Evolutionary conservation across 2,888 invertebrate species (phyloP).

Genomic region (Mesochorus sp.): DNA sequence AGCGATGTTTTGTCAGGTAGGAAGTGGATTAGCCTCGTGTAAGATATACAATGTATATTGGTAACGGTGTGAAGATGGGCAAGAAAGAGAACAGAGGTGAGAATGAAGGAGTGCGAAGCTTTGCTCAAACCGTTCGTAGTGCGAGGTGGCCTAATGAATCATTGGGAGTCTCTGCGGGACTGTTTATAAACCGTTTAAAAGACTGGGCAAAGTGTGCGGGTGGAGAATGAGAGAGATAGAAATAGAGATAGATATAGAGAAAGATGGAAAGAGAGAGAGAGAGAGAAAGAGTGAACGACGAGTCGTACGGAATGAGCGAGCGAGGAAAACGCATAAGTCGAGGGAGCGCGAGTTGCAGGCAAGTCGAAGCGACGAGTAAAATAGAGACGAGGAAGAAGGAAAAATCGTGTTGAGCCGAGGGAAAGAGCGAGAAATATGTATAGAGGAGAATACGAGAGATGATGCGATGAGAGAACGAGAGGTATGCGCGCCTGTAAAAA

Average conservation of each 20-base stretch:
- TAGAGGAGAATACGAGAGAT: conserved; percentile 48
- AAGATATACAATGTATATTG: conserved; percentile 14
- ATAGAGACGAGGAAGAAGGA: conserved; percentile 20
- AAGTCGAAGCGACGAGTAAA: conserved; percentile 40
- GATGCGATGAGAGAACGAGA: conserved; percentile 59
- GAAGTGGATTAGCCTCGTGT: conserved; percentile 50
- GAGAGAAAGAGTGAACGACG: conserved; percentile 25
- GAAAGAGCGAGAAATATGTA: conserved; percentile 12
- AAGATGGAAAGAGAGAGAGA: conserved; percentile 35
- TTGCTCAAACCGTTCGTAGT: conserved; percentile 52
- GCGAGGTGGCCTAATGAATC: conserved; percentile 72
- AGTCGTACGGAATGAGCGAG: conserved; percentile 14
- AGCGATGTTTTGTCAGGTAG: conserved; percentile 35
- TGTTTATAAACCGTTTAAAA: conserved; percentile 78
- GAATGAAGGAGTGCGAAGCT: conserved; percentile 34
- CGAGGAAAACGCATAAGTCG: conserved; percentile 31
- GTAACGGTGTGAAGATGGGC: not conserved
- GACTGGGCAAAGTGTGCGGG: conserved; percentile 69
- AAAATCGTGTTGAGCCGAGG: no score
- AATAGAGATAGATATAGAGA: conserved; percentile 35
- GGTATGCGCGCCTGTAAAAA: conserved; percentile 41
- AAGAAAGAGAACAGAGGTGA: conserved; percentile 17
- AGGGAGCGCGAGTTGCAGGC: conserved; percentile 32
- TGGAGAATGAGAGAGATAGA: conserved; percentile 35
- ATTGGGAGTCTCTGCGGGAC: conserved; percentile 67